Percentiles rank a stretch among this genome's conserved stretches.
Conservation (phyloP, 2,113 vertebrate genomes). For the Phalacrocorax aristotelis region DNA sequence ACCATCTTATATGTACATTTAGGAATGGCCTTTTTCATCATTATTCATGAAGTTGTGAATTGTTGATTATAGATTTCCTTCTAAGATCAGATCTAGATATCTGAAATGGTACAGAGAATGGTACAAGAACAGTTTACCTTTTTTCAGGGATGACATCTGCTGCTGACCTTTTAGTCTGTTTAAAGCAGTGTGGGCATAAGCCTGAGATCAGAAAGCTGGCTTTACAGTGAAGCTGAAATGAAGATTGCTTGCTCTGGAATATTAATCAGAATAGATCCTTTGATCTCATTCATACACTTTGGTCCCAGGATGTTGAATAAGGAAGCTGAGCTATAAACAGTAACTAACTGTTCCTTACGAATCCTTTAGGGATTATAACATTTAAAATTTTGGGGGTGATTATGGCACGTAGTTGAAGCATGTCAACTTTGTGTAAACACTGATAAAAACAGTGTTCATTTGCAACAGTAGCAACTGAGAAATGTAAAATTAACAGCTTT, state of each 20-base stretch:
- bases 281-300: not conserved
- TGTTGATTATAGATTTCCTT: not conserved
- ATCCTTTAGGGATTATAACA: not conserved
- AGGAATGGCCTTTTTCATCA: not conserved
- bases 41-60: not conserved
- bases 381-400: not conserved
- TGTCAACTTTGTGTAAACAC: not conserved
- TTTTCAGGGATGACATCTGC: not conserved
- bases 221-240: not conserved
- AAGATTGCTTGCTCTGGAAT: not conserved
- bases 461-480: not conserved
- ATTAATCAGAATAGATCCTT: not conserved
- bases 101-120: not conserved
- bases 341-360: not conserved
- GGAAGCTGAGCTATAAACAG: not conserved
- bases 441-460: not conserved
- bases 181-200: not conserved
- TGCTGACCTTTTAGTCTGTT: not conserved
- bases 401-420: not conserved
- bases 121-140: not conserved
- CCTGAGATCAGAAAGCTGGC: not conserved
- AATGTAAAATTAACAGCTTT: not conserved
- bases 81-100: not conserved
- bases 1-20: not conserved
- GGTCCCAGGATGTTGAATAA: not conserved